These are phyloP conservation scores for Phataginus tetradactyla DNA, from an alignment of 2,797 vertebrate genomes.

Conservation along the genomic window DNA sequence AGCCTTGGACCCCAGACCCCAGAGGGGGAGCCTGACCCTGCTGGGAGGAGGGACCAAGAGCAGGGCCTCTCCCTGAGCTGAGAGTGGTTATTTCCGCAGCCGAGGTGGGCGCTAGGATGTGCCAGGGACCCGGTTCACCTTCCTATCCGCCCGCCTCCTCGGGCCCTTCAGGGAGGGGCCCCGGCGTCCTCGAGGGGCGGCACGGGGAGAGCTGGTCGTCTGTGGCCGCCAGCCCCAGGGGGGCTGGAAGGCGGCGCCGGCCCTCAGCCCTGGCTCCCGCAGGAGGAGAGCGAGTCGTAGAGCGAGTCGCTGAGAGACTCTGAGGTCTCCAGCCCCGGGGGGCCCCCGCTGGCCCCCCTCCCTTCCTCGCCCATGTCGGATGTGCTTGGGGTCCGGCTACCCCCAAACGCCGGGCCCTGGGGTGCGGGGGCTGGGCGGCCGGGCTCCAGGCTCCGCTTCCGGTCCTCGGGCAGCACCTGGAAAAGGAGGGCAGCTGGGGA, in stretches of 20 bases:
- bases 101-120: not conserved
- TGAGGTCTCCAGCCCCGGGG: constrained; percentile 93
- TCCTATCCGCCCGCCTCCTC: constrained; percentile 30
- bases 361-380: constrained; percentile 93
- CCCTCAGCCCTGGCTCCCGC: constrained; percentile 96
- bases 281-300: constrained; percentile 97
- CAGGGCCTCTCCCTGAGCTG: constrained; percentile 77
- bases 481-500: constrained; percentile 24
- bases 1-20: not conserved
- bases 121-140: constrained; percentile 25
- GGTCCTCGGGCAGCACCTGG: constrained; percentile 71
- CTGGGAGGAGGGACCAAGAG: constrained; percentile 44
- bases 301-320: constrained; percentile 97
- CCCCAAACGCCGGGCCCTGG: constrained; percentile 68
- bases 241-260: not conserved
- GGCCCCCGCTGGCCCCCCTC: constrained; percentile 90
- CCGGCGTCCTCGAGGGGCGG: not conserved
- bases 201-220: not conserved
- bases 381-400: constrained; percentile 88
- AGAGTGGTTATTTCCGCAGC: constrained; percentile 58
- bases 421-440: not conserved
- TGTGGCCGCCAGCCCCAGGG: not conserved
- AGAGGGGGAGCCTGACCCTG: constrained; percentile 65
- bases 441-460: constrained; percentile 68
- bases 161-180: constrained; percentile 33